These are phyloP conservation scores for Drosophila tani DNA, from an alignment of 1,140 invertebrate genomes.

Conservation along the genomic window DNA sequence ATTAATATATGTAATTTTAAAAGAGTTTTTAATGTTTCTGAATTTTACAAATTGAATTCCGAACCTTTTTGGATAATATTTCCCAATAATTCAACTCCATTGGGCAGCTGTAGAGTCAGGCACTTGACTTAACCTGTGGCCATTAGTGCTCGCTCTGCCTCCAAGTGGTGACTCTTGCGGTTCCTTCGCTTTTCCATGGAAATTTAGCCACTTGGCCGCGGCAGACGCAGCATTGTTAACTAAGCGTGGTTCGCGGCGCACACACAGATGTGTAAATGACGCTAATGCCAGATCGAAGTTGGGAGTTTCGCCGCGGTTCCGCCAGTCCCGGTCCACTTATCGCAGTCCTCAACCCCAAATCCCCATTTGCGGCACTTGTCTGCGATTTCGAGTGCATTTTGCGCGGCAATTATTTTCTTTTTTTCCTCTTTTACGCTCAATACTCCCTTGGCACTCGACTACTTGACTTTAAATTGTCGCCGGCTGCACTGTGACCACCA, in stretches of 20 bases:
- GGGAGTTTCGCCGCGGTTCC: background rate
- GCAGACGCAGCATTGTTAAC: conserved; percentile 44
- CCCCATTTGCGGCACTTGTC: conserved; percentile 50
- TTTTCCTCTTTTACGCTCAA: conserved; percentile 23
- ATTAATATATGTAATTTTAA: background rate
- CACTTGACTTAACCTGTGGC: conserved; percentile 28
- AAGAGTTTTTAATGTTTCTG: background rate
- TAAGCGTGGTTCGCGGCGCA: conserved; percentile 37
- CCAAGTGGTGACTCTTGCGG: conserved; percentile 49
- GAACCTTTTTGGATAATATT: background rate
- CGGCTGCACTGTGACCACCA: conserved; percentile 52
- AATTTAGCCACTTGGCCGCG: conserved; percentile 69
- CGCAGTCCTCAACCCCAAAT: background rate
- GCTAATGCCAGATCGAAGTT: conserved; percentile 66
- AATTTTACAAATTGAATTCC: background rate
- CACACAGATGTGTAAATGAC: conserved; percentile 65
- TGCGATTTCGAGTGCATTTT: conserved; percentile 66
- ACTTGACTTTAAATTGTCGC: conserved; percentile 80
- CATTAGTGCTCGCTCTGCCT: conserved; percentile 23
- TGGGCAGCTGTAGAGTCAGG: conserved; percentile 7
- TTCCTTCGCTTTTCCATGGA: conserved; percentile 69
- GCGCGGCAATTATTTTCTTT: conserved; percentile 67
- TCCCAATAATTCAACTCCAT: background rate
- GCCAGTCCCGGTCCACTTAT: conserved; percentile 9
- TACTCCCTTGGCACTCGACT: conserved; percentile 32